Percentiles rank a stretch among this genome's conserved stretches.
Conservation (phyloP, 2,888 invertebrate species). For the Cynaeus angustus region DNA sequence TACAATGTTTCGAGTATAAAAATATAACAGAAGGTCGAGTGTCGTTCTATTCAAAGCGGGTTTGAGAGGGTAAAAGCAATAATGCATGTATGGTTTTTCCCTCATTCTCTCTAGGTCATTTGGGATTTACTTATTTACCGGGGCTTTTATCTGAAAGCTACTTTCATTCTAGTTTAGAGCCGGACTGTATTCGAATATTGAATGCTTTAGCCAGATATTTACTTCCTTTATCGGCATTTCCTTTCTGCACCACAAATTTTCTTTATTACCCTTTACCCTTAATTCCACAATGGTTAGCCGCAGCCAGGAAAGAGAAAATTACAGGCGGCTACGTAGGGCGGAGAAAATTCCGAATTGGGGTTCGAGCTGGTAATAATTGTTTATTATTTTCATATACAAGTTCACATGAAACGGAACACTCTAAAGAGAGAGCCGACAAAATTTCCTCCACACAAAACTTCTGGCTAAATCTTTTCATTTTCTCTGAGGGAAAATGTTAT, state of each 20-base stretch:
- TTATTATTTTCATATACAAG: constrained; percentile 19
- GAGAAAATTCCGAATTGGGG: constrained; percentile 14
- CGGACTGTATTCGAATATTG: constrained; percentile 52
- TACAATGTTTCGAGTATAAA: constrained; percentile 20
- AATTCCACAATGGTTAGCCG: constrained; percentile 35
- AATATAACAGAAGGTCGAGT: constrained; percentile 16
- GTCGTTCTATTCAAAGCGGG: constrained; percentile 16
- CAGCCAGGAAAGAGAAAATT: constrained; percentile 34
- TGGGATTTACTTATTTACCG: constrained; percentile 56
- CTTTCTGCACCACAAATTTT: constrained; percentile 55
- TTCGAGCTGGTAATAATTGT: constrained; percentile 6
- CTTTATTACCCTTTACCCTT: constrained; percentile 44
- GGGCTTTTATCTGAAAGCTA: constrained; percentile 51
- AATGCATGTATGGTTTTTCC: constrained; percentile 43
- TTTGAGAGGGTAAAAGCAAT: constrained; percentile 4
- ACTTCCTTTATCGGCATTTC: constrained; percentile 54
- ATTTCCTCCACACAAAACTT: background rate
- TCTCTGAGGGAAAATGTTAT: background rate
- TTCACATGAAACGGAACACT: background rate
- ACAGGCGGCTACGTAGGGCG: constrained; percentile 14
- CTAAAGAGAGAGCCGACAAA: background rate
- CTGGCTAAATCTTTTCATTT: background rate
- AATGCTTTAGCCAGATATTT: constrained; percentile 48
- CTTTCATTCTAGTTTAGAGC: constrained; percentile 51
- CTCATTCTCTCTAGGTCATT: constrained; percentile 52